A percentile compares a stretch with the other conserved stretches of the same genome.
Conservation (phyloP, 1,140 invertebrate genomes). For the Dryas iulia region DNA sequence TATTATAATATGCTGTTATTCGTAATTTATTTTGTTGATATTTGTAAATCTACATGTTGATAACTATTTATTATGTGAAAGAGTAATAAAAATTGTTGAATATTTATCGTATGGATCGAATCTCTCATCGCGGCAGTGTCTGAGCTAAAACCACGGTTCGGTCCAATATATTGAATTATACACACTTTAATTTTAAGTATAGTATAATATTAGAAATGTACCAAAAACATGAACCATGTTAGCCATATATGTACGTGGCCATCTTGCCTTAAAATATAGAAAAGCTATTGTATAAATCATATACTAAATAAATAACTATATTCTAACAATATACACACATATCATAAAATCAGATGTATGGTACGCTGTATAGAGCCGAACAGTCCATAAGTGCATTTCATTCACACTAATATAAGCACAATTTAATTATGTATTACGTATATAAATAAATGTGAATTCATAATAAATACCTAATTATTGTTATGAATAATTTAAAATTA, state of each 20-base stretch:
- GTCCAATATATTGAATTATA: slow-evolving; percentile 69
- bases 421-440: slow-evolving; percentile 65
- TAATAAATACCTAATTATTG: slow-evolving; percentile 74
- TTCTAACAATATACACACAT: slow-evolving; percentile 28
- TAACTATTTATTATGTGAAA: slow-evolving; percentile 79
- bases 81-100: slow-evolving; percentile 77
- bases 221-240: slow-evolving; percentile 66
- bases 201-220: slow-evolving; percentile 60
- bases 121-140: slow-evolving; percentile 43
- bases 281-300: slow-evolving; percentile 39
- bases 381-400: slow-evolving; percentile 77
- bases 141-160: slow-evolving; percentile 39
- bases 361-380: slow-evolving; percentile 37
- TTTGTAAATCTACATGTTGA: slow-evolving; percentile 80
- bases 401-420: slow-evolving; percentile 75
- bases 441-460: slow-evolving; percentile 61
- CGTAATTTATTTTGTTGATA: slow-evolving; percentile 80
- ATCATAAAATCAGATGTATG: slow-evolving; percentile 38
- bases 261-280: slow-evolving; percentile 71
- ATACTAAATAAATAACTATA: slow-evolving; percentile 28
- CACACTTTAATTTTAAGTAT: slow-evolving; percentile 69
- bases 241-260: slow-evolving; percentile 70
- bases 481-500: slow-evolving; percentile 74
- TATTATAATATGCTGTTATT: slow-evolving; percentile 78
- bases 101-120: slow-evolving; percentile 66